Evolutionary conservation across 1,140 invertebrate genomes (phyloP).

Genomic region (Reticulitermes speratus): DNA sequence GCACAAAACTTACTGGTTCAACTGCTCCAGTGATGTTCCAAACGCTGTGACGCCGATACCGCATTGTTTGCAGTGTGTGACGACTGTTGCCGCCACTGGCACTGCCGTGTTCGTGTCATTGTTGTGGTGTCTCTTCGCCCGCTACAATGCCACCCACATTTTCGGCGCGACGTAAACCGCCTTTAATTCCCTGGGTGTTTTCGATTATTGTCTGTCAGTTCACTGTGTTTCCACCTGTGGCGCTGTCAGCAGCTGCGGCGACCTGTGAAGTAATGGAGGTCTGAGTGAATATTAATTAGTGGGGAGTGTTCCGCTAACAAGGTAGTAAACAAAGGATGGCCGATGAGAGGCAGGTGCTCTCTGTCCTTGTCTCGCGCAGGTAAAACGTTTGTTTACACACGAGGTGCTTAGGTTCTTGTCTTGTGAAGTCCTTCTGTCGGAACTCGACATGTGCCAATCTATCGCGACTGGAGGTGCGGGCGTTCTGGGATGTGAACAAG

Average conservation of each 20-base stretch:
- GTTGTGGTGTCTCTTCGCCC: background rate
- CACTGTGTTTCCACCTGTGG: slow-evolving; percentile 12
- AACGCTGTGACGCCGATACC: background rate
- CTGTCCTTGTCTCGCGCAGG: background rate
- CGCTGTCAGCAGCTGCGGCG: background rate
- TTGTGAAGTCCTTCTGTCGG: too few relatives aligned
- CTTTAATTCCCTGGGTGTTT: slow-evolving; percentile 2
- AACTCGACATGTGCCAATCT: too few relatives aligned
- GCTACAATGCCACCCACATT: background rate
- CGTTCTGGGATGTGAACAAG: background rate
- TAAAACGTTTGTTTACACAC: background rate
- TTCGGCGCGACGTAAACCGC: background rate
- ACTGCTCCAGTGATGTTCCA: background rate
- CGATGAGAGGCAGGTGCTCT: background rate
- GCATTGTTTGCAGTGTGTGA: too few relatives aligned
- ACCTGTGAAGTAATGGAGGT: slow-evolving; percentile 14
- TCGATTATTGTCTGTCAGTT: background rate
- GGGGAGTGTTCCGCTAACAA: background rate
- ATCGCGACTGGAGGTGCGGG: too few relatives aligned
- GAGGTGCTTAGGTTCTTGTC: too few relatives aligned
- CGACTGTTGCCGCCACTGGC: background rate
- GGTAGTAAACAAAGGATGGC: background rate
- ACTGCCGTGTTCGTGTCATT: background rate
- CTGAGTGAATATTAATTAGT: background rate
- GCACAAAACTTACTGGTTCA: background rate